Evolutionary conservation across 2,797 vertebrate genomes (phyloP).

Genomic region (Molossus molossus): DNA sequence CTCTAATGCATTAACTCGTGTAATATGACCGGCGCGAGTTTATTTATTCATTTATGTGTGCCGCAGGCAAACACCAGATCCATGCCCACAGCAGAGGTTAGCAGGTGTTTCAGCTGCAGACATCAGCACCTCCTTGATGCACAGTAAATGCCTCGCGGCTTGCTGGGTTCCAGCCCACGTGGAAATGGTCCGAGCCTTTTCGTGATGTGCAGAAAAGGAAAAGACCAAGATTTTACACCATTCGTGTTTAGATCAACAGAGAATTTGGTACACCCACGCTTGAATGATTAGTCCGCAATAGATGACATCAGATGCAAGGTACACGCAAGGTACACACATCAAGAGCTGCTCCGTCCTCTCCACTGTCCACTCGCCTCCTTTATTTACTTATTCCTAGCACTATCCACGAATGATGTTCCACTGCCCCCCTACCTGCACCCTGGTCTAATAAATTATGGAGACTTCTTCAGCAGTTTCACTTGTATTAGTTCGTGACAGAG

Average conservation of each 20-base stretch:
- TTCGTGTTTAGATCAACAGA: slow-evolving; percentile 21
- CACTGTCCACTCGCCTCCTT: background rate
- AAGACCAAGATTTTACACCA: background rate
- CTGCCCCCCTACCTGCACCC: background rate
- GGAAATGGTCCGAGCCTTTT: slow-evolving; percentile 67
- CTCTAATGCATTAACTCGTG: slow-evolving; percentile 76
- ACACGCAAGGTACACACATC: background rate
- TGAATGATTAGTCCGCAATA: background rate
- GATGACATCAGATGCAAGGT: background rate
- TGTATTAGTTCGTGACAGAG: slow-evolving; percentile 65
- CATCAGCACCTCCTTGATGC: slow-evolving; percentile 72
- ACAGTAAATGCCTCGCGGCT: slow-evolving; percentile 62
- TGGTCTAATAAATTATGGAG: slow-evolving; percentile 63
- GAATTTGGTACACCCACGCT: background rate
- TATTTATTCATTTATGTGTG: slow-evolving; percentile 85
- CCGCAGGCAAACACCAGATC: slow-evolving; percentile 81
- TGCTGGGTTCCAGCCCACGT: slow-evolving; percentile 24
- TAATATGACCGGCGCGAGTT: slow-evolving; percentile 78
- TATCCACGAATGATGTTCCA: background rate
- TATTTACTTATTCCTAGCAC: slow-evolving; percentile 46
- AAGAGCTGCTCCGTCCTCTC: background rate
- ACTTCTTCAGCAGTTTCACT: slow-evolving; percentile 68
- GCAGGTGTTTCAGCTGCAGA: slow-evolving; percentile 72
- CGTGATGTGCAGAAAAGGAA: slow-evolving; percentile 24
- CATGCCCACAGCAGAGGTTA: slow-evolving; percentile 75